These are phyloP conservation scores for Argyresthia goedartella DNA, from an alignment of 2,888 invertebrate genomes.

Conservation along the genomic window DNA sequence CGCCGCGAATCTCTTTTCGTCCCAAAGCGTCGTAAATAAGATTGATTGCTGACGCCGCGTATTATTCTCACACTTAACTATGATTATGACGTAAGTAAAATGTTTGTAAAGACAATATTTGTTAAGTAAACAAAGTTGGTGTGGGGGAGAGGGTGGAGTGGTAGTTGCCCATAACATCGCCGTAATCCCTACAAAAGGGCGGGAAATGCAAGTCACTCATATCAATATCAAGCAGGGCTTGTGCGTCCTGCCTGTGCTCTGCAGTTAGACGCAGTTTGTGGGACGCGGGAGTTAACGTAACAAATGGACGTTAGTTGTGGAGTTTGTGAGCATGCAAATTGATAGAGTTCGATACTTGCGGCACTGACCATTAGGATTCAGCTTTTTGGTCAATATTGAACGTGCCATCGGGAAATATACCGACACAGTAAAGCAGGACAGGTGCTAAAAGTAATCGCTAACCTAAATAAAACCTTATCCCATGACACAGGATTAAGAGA, in stretches of 20 bases:
- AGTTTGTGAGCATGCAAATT: constrained; percentile 6
- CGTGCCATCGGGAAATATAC: too few species aligned
- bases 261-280: neutral
- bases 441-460: too few species aligned
- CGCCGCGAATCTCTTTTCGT: neutral
- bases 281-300: constrained; percentile 16
- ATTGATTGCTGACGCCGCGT: constrained; percentile 13
- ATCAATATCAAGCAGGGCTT: constrained; percentile 50
- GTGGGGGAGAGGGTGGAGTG: constrained; percentile 18
- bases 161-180: constrained; percentile 52
- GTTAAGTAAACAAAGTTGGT: constrained; percentile 35
- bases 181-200: constrained; percentile 31
- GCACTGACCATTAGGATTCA: neutral
- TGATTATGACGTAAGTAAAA: constrained; percentile 37
- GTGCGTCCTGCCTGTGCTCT: neutral
- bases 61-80: constrained; percentile 23
- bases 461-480: too few species aligned
- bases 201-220: constrained; percentile 67
- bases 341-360: neutral
- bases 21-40: neutral
- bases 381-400: neutral
- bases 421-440: too few species aligned
- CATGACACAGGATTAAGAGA: too few species aligned
- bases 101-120: constrained; percentile 56
- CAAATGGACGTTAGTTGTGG: constrained; percentile 17